Evolutionary conservation across 2,113 vertebrate genomes (phyloP).

Genomic region (Eudyptes chrysolophus): DNA sequence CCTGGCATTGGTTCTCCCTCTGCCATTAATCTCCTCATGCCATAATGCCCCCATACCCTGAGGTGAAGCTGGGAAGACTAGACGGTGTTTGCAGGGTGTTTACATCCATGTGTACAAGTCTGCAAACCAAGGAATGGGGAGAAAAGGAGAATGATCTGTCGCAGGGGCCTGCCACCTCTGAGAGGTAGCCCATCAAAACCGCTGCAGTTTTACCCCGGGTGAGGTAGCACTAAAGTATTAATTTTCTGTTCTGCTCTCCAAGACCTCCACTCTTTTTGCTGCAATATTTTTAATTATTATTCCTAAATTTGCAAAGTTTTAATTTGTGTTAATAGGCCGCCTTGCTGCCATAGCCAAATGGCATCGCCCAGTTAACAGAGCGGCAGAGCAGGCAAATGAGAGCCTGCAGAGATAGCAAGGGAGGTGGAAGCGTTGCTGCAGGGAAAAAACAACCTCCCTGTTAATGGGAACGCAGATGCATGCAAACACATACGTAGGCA

Average conservation of each 20-base stretch:
- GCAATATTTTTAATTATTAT: background rate
- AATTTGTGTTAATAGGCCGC: background rate
- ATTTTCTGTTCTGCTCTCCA: background rate
- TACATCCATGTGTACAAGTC: background rate
- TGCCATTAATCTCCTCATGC: background rate
- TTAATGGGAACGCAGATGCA: accelerated
- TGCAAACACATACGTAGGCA: background rate
- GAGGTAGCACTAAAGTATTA: background rate
- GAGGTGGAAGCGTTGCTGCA: too few species aligned
- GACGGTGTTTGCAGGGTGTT: background rate
- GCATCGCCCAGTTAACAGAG: background rate
- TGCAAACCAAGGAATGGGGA: background rate
- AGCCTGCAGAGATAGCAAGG: background rate
- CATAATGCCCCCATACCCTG: background rate
- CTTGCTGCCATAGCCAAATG: background rate
- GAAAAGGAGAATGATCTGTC: background rate
- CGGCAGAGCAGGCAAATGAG: background rate
- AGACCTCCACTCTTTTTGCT: background rate
- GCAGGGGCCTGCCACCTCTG: background rate
- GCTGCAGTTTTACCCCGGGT: background rate
- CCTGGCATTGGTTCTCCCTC: background rate
- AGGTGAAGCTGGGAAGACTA: background rate
- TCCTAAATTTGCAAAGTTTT: background rate
- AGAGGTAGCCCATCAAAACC: background rate
- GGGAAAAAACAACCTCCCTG: background rate